Percentiles rank a stretch among this genome's conserved stretches.
These are phyloP conservation scores for Planococcus citri DNA, from an alignment of 1,140 invertebrate genomes.

Conservation along the genomic window DNA sequence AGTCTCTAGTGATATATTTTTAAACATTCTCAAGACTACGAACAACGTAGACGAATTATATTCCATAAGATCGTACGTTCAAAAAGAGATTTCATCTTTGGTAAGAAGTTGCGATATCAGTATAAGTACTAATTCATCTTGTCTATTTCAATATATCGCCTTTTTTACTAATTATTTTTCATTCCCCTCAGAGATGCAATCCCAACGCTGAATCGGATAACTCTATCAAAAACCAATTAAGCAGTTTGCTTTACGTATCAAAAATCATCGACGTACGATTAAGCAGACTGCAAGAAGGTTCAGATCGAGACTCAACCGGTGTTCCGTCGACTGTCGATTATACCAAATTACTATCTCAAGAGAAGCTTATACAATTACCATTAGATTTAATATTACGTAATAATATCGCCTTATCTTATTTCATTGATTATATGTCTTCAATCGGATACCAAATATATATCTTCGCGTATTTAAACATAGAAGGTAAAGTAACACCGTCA, in stretches of 20 bases:
- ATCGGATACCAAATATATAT: slow-evolving; percentile 58
- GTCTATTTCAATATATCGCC: neutral
- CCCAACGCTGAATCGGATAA: slow-evolving; percentile 69
- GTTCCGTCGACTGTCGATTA: neutral
- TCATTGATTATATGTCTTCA: slow-evolving; percentile 65
- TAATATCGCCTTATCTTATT: slow-evolving; percentile 63
- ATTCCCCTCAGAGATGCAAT: slow-evolving; percentile 66
- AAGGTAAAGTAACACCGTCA: slow-evolving; percentile 35
- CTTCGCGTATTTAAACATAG: slow-evolving; percentile 71
- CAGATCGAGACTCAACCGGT: neutral
- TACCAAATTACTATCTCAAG: neutral
- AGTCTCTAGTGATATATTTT: slow-evolving; percentile 67
- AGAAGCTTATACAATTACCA: slow-evolving; percentile 29
- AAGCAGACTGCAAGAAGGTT: neutral
- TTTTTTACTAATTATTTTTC: too few species aligned
- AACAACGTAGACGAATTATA: slow-evolving; percentile 66
- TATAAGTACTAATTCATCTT: neutral
- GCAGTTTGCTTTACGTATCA: slow-evolving; percentile 67
- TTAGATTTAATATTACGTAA: slow-evolving; percentile 66
- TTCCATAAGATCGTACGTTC: slow-evolving; percentile 63
- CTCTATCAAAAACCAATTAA: slow-evolving; percentile 73
- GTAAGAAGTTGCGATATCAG: neutral
- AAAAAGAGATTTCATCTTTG: slow-evolving; percentile 26
- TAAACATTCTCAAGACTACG: slow-evolving; percentile 63
- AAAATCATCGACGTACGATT: slow-evolving; percentile 55